Conservation (phyloP, 1,140 invertebrate species). For the Psix sp. region DNA sequence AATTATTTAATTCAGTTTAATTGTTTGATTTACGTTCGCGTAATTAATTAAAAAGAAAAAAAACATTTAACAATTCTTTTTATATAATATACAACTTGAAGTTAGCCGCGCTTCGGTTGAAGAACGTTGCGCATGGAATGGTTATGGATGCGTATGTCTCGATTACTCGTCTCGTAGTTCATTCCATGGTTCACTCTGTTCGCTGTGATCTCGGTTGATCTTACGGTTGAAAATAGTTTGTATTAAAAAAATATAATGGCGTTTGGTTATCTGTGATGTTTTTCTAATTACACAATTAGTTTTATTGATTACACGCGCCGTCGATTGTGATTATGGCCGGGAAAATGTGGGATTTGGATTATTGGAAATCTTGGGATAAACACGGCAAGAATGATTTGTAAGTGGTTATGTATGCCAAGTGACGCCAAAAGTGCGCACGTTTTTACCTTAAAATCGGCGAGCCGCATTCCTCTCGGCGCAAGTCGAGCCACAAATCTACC, state of each 20-base stretch:
- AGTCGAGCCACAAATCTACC: constrained; percentile 65
- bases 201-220: constrained; percentile 3
- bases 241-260: constrained; percentile 48
- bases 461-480: constrained; percentile 62
- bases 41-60: no score
- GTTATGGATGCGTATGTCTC: no score
- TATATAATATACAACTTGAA: no score
- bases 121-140: no score
- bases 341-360: constrained; percentile 77
- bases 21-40: no score
- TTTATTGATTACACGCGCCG: constrained; percentile 60
- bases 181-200: no score
- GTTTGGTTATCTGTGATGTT: constrained; percentile 71
- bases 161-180: no score
- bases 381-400: constrained; percentile 82
- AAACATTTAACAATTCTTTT: no score
- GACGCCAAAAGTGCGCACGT: constrained; percentile 64
- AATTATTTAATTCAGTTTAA: no score
- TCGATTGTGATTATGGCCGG: constrained; percentile 69
- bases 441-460: constrained; percentile 64
- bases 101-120: no score
- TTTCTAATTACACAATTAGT: constrained; percentile 57
- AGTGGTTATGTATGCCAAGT: constrained; percentile 72
- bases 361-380: constrained; percentile 83
- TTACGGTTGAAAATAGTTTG: constrained; percentile 19